Conservation (phyloP, 2,113 vertebrate species). For the Nannospalax galili region DNA sequence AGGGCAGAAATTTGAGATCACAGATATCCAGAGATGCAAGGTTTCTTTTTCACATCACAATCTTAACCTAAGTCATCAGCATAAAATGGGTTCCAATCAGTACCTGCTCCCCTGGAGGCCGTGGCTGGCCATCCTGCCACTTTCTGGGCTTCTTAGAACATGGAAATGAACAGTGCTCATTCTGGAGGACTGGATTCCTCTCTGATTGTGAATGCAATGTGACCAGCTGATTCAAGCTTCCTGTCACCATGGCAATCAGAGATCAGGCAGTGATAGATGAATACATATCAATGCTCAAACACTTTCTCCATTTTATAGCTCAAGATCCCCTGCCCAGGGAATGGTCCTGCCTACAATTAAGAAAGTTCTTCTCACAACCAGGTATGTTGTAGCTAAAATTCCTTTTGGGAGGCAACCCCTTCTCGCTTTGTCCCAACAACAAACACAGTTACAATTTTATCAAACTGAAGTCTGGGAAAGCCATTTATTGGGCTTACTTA, state of each 20-base stretch:
- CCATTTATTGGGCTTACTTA: no score
- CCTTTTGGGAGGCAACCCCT: no score
- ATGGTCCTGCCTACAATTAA: background rate
- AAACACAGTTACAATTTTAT: no score
- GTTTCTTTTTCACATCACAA: background rate
- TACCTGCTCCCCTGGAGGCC: background rate
- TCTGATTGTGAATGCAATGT: no score
- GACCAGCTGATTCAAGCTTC: no score
- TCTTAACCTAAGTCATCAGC: background rate
- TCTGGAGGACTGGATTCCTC: background rate
- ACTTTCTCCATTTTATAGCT: background rate
- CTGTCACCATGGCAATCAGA: no score
- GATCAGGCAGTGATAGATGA: background rate
- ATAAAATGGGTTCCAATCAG: background rate
- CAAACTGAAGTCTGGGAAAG: no score
- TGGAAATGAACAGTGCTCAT: background rate
- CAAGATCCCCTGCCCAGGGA: background rate
- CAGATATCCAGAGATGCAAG: background rate
- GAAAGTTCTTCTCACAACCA: background rate
- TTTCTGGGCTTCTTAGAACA: background rate
- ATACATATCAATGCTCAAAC: fast-evolving
- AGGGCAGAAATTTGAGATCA: background rate
- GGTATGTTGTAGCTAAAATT: no score
- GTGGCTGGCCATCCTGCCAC: no score
- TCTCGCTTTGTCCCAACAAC: no score